phyloP scores from a whole-genome alignment of 1,140 invertebrate species.

The Bombyx mori region ASM3026992v2 NC_085118.1:7307501-7308000 shows the following conservation, averaged over 20 bases:
- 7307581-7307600: no score
- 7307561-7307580: no score
- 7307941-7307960: constrained; percentile 55
- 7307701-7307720: no score
- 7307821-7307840: constrained; percentile 69
- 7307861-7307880: constrained; percentile 66
- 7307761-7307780: constrained; percentile 13
- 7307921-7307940: constrained; percentile 67
- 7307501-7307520: no score
- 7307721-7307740: no score
- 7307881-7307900: constrained; percentile 54
- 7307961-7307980: constrained; percentile 43
- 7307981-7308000: constrained; percentile 48
- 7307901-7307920: constrained; percentile 65
- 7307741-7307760: no score
- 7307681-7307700: no score
- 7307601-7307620: neutral
- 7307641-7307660: neutral
- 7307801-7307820: constrained; percentile 66
- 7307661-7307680: no score
- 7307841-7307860: constrained; percentile 70
- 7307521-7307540: no score
- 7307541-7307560: no score
- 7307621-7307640: neutral
- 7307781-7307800: constrained; percentile 66